A percentile compares a stretch with the other conserved stretches of the same genome.
These are phyloP conservation scores for Cephus pygmeus DNA, from an alignment of 2,888 invertebrate species.

Conservation along the genomic window DNA sequence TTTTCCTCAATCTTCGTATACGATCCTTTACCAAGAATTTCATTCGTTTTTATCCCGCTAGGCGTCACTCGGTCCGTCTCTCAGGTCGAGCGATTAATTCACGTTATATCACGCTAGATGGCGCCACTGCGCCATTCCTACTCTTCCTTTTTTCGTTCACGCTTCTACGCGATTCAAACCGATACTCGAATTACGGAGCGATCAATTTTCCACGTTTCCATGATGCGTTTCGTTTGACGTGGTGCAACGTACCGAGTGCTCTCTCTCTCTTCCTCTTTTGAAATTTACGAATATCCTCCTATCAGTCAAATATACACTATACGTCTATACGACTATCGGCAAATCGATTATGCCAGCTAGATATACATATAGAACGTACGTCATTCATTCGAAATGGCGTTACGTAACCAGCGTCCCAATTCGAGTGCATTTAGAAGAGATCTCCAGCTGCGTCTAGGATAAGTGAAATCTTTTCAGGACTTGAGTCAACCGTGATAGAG, in stretches of 20 bases:
- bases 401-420: not conserved
- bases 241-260: not conserved
- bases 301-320: not conserved
- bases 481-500: not conserved
- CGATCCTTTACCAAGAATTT: not conserved
- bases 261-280: not conserved
- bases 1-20: not conserved
- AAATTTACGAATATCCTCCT: not conserved
- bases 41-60: not conserved
- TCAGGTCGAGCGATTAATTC: not conserved
- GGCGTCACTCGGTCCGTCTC: not conserved
- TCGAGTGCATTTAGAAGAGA: not conserved
- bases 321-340: not conserved
- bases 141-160: not conserved
- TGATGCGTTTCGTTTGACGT: not conserved
- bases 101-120: not conserved
- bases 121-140: not conserved
- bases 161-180: not conserved
- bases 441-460: not conserved
- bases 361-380: not conserved
- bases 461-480: not conserved
- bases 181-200: constrained; percentile 4
- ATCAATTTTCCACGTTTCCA: not conserved
- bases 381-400: not conserved
- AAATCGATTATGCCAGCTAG: not conserved